phyloP scores from a whole-genome alignment of 2,797 vertebrate species.

The Sardinella longiceps region DNA sequence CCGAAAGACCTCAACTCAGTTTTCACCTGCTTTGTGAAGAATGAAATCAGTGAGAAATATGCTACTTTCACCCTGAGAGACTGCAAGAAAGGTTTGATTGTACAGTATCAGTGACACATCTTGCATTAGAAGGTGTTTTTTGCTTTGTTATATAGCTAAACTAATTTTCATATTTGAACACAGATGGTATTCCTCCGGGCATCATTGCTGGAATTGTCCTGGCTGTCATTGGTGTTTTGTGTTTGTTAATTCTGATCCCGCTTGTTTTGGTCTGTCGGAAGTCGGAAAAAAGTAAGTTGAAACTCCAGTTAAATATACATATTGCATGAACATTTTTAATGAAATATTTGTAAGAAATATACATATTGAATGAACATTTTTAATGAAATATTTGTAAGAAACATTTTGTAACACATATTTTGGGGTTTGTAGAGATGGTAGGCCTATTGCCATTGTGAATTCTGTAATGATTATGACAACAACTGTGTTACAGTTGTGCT shows the following conservation, averaged over 20 bases:
- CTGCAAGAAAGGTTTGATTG: background rate
- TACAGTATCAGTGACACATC: too few relatives aligned
- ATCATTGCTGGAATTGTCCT: background rate
- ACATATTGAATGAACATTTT: too few relatives aligned
- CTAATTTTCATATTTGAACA: background rate
- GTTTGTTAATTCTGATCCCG: background rate
- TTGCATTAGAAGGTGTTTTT: too few relatives aligned
- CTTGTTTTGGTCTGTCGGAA: background rate
- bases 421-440: background rate
- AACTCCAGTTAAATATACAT: background rate
- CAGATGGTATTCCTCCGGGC: background rate
- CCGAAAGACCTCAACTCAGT: background rate
- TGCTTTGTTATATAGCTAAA: background rate
- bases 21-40: conserved; percentile 19
- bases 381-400: too few relatives aligned
- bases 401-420: background rate
- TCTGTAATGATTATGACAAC: too few relatives aligned
- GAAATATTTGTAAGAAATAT: too few relatives aligned
- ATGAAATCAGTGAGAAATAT: conserved; percentile 19
- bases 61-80: background rate
- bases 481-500: too few relatives aligned
- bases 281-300: background rate
- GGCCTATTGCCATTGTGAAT: too few relatives aligned
- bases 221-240: background rate
- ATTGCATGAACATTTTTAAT: background rate